Evolutionary conservation across 2,113 vertebrate genomes (phyloP).

Genomic region (Pandion haliaetus): DNA sequence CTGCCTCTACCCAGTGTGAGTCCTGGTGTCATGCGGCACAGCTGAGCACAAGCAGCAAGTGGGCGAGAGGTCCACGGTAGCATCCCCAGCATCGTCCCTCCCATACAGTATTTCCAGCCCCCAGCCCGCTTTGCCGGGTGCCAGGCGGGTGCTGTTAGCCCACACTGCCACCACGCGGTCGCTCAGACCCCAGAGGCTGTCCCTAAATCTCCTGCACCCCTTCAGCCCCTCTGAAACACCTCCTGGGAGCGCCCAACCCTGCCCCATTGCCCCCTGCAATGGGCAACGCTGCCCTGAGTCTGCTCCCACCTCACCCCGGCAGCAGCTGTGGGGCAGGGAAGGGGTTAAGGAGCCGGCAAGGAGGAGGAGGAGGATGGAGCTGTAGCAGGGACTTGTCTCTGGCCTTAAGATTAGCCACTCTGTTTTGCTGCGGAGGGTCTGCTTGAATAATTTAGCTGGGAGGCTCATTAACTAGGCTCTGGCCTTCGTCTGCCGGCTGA

Average conservation of each 20-base stretch:
- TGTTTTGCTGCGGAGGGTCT: background rate
- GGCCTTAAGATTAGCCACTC: background rate
- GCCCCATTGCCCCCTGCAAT: background rate
- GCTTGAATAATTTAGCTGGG: constrained; percentile 48
- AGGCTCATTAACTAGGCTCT: constrained; percentile 44
- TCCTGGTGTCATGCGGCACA: background rate
- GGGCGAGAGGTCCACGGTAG: background rate
- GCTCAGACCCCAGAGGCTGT: background rate
- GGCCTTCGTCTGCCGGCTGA: constrained; percentile 54
- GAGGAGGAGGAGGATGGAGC: background rate
- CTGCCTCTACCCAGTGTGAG: background rate
- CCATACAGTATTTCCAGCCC: rapidly evolving
- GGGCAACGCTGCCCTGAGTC: background rate
- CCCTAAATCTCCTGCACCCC: background rate
- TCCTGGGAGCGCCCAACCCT: background rate
- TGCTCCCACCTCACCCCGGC: background rate
- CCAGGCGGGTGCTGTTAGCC: background rate
- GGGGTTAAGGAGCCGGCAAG: background rate
- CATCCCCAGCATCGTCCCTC: background rate
- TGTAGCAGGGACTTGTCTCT: background rate
- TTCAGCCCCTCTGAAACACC: background rate
- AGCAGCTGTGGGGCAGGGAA: background rate
- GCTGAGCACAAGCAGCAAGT: background rate
- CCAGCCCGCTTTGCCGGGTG: too few relatives aligned
- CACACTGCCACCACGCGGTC: constrained; percentile 53